A percentile compares a stretch with the other conserved stretches of the same genome.
Evolutionary conservation across 2,113 vertebrate genomes (phyloP).

Genomic region (Lampris megalopsis): DNA sequence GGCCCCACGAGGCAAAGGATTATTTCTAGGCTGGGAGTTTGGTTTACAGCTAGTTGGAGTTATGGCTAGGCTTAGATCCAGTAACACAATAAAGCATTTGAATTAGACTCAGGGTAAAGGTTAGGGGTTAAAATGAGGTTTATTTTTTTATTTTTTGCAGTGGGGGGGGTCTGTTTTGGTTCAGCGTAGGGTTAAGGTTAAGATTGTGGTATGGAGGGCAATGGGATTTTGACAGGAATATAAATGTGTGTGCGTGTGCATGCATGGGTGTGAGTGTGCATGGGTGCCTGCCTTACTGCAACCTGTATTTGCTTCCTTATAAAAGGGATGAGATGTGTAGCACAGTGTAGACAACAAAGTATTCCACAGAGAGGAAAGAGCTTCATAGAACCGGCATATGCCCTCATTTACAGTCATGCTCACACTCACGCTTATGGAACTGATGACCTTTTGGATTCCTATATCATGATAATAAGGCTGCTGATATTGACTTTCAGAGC

Average conservation of each 20-base stretch:
- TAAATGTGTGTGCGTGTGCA: slow-evolving; percentile 16
- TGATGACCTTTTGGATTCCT: not conserved
- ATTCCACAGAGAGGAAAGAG: slow-evolving; percentile 32
- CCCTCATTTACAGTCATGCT: slow-evolving; percentile 1
- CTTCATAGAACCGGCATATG: slow-evolving; percentile 2
- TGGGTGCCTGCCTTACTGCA: slow-evolving; percentile 21
- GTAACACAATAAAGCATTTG: no score
- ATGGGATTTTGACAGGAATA: no score
- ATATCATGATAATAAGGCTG: slow-evolving; percentile 9
- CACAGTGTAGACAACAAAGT: slow-evolving; percentile 43
- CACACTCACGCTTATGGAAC: not conserved
- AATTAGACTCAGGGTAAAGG: no score
- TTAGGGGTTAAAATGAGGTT: no score
- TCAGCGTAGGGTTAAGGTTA: no score
- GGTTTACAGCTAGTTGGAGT: no score
- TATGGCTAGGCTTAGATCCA: no score
- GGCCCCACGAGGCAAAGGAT: no score
- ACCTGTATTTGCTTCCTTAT: slow-evolving; percentile 21
- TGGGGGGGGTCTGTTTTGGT: no score
- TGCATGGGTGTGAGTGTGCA: slow-evolving; percentile 13
- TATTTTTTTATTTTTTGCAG: no score
- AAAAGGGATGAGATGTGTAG: slow-evolving; percentile 45
- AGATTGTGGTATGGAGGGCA: no score
- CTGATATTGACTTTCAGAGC: slow-evolving; percentile 7
- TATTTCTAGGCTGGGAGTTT: no score